A percentile compares a stretch with the other conserved stretches of the same genome.
phyloP scores from a whole-genome alignment of 2,888 invertebrate species.

The Diadegma fenestrale region DNA sequence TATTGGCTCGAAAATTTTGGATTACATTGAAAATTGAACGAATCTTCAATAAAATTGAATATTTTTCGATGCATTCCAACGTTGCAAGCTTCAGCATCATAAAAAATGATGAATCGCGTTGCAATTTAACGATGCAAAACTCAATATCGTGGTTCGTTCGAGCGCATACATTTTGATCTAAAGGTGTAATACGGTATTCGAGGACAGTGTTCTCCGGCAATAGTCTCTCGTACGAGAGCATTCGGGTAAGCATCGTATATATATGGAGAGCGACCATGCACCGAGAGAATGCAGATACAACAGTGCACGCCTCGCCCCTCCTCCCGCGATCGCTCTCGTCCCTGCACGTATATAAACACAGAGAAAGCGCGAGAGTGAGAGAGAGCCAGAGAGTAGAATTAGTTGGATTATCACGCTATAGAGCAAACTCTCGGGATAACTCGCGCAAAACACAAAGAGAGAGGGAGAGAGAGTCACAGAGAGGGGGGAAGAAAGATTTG shows the following conservation, averaged over 20 bases:
- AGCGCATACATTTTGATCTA: slow-evolving; percentile 6
- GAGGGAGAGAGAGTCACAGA: background rate
- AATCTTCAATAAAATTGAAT: no score
- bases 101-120: no score
- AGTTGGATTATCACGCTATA: slow-evolving; percentile 36
- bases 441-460: slow-evolving; percentile 9
- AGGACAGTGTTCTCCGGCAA: slow-evolving; percentile 43
- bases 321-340: slow-evolving; percentile 11
- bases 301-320: slow-evolving; percentile 31
- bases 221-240: slow-evolving; percentile 33
- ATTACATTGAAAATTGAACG: no score
- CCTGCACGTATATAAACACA: background rate
- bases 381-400: slow-evolving; percentile 20
- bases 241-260: slow-evolving; percentile 79
- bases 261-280: slow-evolving; percentile 68
- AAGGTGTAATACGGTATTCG: slow-evolving; percentile 35
- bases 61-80: no score
- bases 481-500: slow-evolving; percentile 50
- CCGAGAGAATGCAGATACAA: slow-evolving; percentile 38
- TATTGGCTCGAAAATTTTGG: no score
- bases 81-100: no score
- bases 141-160: slow-evolving; percentile 4
- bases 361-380: slow-evolving; percentile 8
- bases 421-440: slow-evolving; percentile 53
- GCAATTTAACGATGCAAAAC: background rate